Base-by-base conservation (phyloP, 64 coral and sea anemone genomes). In the Stichodactyla helianthus region DNA sequence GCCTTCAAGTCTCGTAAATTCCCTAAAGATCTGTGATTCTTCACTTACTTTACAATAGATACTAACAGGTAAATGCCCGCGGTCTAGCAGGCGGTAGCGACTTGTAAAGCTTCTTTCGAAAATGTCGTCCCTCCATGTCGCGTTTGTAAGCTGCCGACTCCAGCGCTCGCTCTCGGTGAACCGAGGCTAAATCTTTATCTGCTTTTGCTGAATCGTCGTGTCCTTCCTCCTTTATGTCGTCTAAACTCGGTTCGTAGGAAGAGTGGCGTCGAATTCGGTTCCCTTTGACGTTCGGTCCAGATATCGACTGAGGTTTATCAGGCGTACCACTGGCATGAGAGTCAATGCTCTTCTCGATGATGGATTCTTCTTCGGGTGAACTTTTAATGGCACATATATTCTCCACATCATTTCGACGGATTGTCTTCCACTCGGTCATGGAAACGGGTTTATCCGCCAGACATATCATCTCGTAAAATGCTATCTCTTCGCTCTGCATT, bases 201-300 rank as follows among this genome's bases (percentile, higher is more conserved):
- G 4, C 52, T 50, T 26, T 20, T 10, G 6, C 78, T 4, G 25
- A 82, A 0, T 16, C 84, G 31, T 79, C 71, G 54, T 63, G 53
- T n/a, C 86, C 88, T 52, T 89, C 90, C 56, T 92, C 90, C 53
- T 82, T 80, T 2, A 92, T 92, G 68, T 92, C 90, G 55, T 92
- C 90, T 17, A 92, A 62, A 15, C 79, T 86, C 23, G 90, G 90
- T n/a, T 92, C 90, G 64, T 92, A 92, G 5, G 90, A 92, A 9
- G 90, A 92, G 27, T 92, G 90, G 0, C 90, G 84, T 28, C 90
- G 57, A 10, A 92, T 65, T 31, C 90, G 61, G 10, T 50, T 20
- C 7, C 90, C 77, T 25, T 82, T 86, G 6, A 53, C 54, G 54
- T 86, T 67, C 7, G 27, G 57, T 16, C 67, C 51, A 70, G 25